Conservation (phyloP, 2,888 invertebrate species). For the Pyralis farinalis region DNA sequence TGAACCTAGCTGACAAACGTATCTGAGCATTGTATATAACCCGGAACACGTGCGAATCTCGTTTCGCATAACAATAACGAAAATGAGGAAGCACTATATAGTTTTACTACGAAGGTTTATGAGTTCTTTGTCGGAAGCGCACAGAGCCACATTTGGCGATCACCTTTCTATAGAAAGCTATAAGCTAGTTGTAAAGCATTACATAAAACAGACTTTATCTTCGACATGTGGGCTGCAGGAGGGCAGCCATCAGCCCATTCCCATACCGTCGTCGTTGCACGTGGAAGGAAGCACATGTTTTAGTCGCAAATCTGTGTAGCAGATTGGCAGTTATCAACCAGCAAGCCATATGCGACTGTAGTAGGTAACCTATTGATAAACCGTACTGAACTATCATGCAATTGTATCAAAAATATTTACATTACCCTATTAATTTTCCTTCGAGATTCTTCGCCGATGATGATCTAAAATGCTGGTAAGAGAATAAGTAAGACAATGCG, state of each 20-base stretch:
- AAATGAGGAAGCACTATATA: constrained; percentile 30
- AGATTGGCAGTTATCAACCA: constrained; percentile 56
- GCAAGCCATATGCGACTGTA: constrained; percentile 32
- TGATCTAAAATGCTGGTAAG: no score
- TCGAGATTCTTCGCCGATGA: no score
- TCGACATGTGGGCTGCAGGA: constrained; percentile 55
- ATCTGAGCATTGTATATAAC: background rate
- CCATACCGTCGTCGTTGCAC: constrained; percentile 56
- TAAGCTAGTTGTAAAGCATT: constrained; percentile 68
- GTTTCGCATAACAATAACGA: constrained; percentile 28
- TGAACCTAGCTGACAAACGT: no score
- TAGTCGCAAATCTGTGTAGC: constrained; percentile 69
- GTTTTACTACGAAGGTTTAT: constrained; percentile 27
- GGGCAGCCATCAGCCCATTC: constrained; percentile 29
- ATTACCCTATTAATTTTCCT: no score
- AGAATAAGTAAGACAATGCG: no score
- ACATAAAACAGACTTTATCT: constrained; percentile 62
- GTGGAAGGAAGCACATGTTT: constrained; percentile 53
- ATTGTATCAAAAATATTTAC: no score
- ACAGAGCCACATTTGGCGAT: constrained; percentile 53
- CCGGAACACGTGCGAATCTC: background rate
- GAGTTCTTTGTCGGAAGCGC: constrained; percentile 45
- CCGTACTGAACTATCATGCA: no score
- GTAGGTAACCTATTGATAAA: constrained; percentile 31
- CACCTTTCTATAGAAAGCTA: constrained; percentile 70